A percentile compares a stretch with the other conserved stretches of the same genome.
phyloP scores from a whole-genome alignment of 2,113 vertebrate species.

The Struthio camelus region DNA sequence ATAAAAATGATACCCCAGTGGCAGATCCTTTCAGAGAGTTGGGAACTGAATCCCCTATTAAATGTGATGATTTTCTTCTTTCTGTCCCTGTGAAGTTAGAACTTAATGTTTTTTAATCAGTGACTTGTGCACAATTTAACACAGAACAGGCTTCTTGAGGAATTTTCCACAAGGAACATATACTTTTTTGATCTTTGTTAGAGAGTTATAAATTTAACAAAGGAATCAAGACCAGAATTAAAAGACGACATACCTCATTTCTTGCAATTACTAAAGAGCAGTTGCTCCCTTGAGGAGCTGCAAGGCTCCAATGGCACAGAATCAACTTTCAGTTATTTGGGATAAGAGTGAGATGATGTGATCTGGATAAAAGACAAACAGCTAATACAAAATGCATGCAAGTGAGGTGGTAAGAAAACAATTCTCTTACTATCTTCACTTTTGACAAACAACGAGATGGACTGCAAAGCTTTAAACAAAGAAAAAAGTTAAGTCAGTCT shows the following conservation, averaged over 20 bases:
- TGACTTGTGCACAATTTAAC: conserved; percentile 12
- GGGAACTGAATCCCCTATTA: not conserved
- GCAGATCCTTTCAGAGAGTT: not conserved
- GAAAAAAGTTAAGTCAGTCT: not conserved
- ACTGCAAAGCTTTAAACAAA: not conserved
- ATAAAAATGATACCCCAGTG: not conserved
- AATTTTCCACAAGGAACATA: conserved; percentile 1
- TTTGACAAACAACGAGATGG: not conserved
- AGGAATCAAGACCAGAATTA: not conserved
- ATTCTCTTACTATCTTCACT: not conserved
- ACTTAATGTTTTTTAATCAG: not conserved
- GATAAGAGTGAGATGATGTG: not conserved
- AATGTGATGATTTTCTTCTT: not conserved
- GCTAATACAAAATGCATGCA: not conserved
- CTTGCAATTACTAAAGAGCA: not conserved
- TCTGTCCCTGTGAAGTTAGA: not conserved
- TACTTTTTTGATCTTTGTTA: conserved; percentile 4
- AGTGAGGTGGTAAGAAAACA: not conserved
- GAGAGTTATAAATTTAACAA: not conserved
- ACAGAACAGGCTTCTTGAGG: not conserved
- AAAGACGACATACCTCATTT: not conserved
- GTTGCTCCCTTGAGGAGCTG: not conserved
- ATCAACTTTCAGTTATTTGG: not conserved
- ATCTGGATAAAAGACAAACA: not conserved
- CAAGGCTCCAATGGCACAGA: not conserved